Evolutionary conservation across 1,140 invertebrate genomes (phyloP), one percentile per base, ranked within the genome.

Genomic region (Archivesica marissinica): DNA sequence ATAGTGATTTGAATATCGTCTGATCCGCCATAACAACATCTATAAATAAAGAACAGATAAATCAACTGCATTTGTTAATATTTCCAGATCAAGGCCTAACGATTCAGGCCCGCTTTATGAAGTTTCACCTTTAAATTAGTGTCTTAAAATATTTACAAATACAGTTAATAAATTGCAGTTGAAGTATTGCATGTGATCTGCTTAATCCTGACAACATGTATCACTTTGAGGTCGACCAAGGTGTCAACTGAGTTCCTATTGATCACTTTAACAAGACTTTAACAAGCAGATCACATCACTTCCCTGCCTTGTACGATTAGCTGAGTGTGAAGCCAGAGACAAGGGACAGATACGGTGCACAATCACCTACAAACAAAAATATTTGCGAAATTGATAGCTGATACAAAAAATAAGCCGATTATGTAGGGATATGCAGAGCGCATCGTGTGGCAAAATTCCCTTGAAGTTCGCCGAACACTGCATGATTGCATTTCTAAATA

Each of bases 341-440:
- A 59, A 76, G 74, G 35, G 50, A 20, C 33, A 76, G 47, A 56
- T 76, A 52, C 13, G 30, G 33, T n/a, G 38, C 33, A 38, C 33
- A 50, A 54, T 76, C 23, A n/a, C 50, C 39, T 50, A 52, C 74
- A 52, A 76, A 76, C 56, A 50, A 76, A 54, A 54, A 59, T 59
- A 54, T 56, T 59, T 76, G 28, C 30, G 66, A 33, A 76, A 76
- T 59, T 76, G 74, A 76, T 76, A 76, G 54, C 52, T 41, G 33
- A 38, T 28, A 38, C n/a, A n/a, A 54, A 75, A 76, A 52, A 59
- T 52, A 76, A 76, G 52, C 30, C 0, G 47, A 76, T 76, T 54
- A 56, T 38, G 3, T 39, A 11, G 17, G 20, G 50, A 76, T 33
- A 56, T 39, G 74, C 68, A 72, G 44, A 17, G 39, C 3, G 59